phyloP scores from a whole-genome alignment of 2,113 vertebrate species.

The Oreocharis arfaki region DNA sequence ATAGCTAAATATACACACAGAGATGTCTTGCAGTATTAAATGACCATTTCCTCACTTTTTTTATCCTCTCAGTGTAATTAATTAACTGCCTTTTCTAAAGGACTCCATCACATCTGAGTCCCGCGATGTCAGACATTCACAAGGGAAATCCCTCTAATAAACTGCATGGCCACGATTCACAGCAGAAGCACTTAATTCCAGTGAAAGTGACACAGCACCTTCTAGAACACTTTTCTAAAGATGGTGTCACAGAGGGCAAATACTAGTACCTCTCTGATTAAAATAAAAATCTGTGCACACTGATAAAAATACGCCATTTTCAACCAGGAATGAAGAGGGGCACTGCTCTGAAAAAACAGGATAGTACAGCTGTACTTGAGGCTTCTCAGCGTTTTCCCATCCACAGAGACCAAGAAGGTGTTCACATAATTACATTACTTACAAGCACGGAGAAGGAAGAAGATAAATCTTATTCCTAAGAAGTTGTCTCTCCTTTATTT shows the following conservation, averaged over 20 bases:
- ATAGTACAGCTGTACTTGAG: neutral
- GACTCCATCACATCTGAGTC: neutral
- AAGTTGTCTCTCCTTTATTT: neutral
- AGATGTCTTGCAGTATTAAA: neutral
- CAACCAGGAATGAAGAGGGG: neutral
- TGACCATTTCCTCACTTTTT: neutral
- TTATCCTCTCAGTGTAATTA: neutral
- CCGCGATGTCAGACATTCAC: neutral
- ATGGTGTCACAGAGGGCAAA: neutral
- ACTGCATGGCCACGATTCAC: neutral
- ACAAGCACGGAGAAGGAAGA: neutral
- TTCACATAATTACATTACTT: neutral
- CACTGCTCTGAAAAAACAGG: neutral
- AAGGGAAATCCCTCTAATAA: neutral
- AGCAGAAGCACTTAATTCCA: neutral
- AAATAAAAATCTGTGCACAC: neutral
- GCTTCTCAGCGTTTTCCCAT: neutral
- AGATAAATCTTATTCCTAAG: neutral
- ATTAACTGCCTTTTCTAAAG: neutral
- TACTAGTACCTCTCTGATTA: neutral
- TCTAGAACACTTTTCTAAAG: neutral
- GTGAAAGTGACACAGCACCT: neutral
- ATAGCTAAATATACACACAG: neutral
- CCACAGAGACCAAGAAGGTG: neutral
- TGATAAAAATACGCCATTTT: neutral